These are phyloP conservation scores for Myiothlypis chrysogaster DNA, from an alignment of 2,797 vertebrate species.

Conservation along the genomic window DNA sequence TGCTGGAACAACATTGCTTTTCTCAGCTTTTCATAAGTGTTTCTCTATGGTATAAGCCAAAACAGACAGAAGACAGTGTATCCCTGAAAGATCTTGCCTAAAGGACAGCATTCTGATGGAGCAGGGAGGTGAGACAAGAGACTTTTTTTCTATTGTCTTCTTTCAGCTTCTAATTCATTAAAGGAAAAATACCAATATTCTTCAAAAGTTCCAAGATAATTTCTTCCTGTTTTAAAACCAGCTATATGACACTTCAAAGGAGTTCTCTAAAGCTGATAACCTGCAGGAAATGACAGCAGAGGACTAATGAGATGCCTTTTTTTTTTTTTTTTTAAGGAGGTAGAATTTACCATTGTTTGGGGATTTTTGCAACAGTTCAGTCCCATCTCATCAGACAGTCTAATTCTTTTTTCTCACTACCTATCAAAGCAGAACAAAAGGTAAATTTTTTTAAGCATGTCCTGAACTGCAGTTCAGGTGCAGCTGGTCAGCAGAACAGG, in stretches of 20 bases:
- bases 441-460: not conserved
- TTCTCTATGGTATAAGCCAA: not conserved
- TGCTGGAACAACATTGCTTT: not conserved
- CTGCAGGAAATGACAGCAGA: conserved; percentile 33
- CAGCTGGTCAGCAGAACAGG: not conserved
- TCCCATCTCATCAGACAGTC: not conserved
- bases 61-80: not conserved
- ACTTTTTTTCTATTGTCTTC: not conserved
- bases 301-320: conserved; percentile 10
- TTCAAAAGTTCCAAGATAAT: conserved; percentile 4
- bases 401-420: not conserved
- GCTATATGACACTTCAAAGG: not conserved
- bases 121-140: not conserved
- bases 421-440: not conserved
- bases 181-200: conserved; percentile 47
- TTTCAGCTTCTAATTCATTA: conserved; percentile 39
- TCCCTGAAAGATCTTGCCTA: conserved; percentile 24
- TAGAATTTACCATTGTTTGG: not conserved
- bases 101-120: conserved; percentile 6
- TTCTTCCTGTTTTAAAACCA: conserved; percentile 18
- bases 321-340: not conserved
- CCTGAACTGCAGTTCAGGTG: not conserved
- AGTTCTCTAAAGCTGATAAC: conserved; percentile 4
- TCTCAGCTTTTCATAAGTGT: conserved; percentile 20
- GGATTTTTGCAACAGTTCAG: not conserved